Conservation (phyloP, 64 coral and sea anemone species). For the Montipora foliosa region DNA sequence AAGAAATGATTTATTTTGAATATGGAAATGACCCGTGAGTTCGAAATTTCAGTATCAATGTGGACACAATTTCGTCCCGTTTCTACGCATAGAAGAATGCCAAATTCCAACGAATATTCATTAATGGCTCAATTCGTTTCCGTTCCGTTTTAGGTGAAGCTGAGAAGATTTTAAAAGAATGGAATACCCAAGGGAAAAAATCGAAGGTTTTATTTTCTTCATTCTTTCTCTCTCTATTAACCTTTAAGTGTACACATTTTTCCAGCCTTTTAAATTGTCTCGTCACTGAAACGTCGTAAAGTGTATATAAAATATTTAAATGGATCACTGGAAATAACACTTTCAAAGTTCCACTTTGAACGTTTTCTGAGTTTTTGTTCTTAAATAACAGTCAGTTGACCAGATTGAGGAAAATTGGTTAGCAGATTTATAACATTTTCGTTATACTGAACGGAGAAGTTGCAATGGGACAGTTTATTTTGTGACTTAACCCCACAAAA, state of each 20-base stretch:
- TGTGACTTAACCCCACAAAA: background rate
- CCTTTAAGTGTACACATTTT: background rate
- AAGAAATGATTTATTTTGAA: background rate
- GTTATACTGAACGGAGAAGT: background rate
- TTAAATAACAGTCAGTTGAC: background rate
- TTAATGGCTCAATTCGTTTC: conserved; percentile 51
- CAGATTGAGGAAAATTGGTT: background rate
- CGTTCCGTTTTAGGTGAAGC: conserved; percentile 63
- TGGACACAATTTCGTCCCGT: conserved; percentile 68
- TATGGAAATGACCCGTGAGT: background rate
- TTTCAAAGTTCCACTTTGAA: background rate
- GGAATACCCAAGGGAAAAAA: conserved; percentile 78
- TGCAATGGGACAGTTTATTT: background rate
- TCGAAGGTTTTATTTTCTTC: conserved; percentile 72
- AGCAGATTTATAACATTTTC: background rate
- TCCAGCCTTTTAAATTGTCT: conserved; percentile 45
- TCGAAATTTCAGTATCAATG: background rate
- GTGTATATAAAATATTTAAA: conserved; percentile 44
- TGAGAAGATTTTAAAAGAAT: conserved; percentile 75
- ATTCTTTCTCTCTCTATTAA: conserved; percentile 6
- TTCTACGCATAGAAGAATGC: conserved; percentile 63
- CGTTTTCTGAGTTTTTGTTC: no score
- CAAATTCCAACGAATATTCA: conserved; percentile 69
- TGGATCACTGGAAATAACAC: conserved; percentile 3
- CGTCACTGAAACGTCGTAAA: conserved; percentile 34